phyloP scores from a whole-genome alignment of 2,888 invertebrate genomes.

The Euplagia quadripunctaria region DNA sequence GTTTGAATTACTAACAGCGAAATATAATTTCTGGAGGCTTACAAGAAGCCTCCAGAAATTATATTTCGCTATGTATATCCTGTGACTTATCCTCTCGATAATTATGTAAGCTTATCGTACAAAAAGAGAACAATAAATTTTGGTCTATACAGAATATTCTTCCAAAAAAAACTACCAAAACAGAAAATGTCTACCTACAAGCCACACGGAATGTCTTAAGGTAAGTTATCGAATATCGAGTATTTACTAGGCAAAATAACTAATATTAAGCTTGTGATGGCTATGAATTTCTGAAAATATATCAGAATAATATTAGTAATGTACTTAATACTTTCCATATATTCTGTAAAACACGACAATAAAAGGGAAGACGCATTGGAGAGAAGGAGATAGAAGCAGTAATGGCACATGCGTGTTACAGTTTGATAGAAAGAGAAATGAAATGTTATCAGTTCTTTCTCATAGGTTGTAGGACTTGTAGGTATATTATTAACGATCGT shows the following conservation, averaged over 20 bases:
- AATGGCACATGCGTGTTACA: neutral
- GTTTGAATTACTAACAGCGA: too few species aligned
- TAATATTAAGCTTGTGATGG: neutral
- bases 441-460: neutral
- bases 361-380: too few species aligned
- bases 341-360: too few species aligned
- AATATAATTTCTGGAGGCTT: too few species aligned
- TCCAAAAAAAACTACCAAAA: constrained; percentile 9
- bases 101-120: too few species aligned
- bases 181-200: neutral
- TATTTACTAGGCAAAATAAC: neutral
- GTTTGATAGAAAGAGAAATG: neutral
- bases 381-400: too few species aligned
- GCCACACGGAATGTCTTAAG: neutral
- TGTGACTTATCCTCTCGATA: too few species aligned
- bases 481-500: neutral
- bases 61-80: too few species aligned
- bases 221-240: constrained; percentile 1
- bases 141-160: neutral
- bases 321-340: too few species aligned
- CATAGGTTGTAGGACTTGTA: neutral
- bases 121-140: neutral
- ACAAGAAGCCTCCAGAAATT: too few species aligned
- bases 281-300: neutral
- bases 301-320: neutral